Percentiles rank a stretch among this genome's conserved stretches.
phyloP scores from a whole-genome alignment of 2,888 invertebrate genomes.

The Adelphocoris suturalis region DNA sequence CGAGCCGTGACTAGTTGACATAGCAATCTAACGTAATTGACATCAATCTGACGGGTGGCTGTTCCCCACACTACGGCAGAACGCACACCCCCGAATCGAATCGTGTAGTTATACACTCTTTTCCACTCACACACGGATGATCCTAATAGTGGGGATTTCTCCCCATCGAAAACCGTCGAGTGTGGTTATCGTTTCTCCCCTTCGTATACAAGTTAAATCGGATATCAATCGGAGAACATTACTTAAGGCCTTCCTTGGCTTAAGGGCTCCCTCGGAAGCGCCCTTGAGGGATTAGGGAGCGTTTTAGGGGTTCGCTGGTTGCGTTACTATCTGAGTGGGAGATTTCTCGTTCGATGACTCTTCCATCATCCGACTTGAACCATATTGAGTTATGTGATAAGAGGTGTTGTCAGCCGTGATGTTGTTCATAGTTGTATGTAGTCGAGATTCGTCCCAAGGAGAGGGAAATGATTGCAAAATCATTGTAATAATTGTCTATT shows the following conservation, averaged over 20 bases:
- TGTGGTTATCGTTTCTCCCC: conserved; percentile 22
- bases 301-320: not conserved
- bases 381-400: too few relatives aligned
- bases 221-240: conserved; percentile 36
- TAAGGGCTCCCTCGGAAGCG: too few relatives aligned
- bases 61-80: not conserved
- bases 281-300: not conserved
- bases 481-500: too few relatives aligned
- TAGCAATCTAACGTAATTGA: conserved; percentile 27
- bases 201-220: not conserved
- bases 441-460: too few relatives aligned
- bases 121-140: not conserved
- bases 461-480: too few relatives aligned
- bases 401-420: too few relatives aligned
- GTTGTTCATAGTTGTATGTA: too few relatives aligned
- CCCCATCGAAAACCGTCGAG: not conserved
- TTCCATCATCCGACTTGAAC: too few relatives aligned
- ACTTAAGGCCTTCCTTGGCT: conserved; percentile 15
- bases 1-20: not conserved
- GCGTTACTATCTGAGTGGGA: not conserved
- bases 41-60: conserved; percentile 4
- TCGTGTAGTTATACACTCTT: too few relatives aligned
- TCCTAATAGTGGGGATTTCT: not conserved
- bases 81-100: not conserved
- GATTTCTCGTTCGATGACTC: not conserved